Conservation (phyloP, 2,888 invertebrate genomes). For the Hipparchia semele region DNA sequence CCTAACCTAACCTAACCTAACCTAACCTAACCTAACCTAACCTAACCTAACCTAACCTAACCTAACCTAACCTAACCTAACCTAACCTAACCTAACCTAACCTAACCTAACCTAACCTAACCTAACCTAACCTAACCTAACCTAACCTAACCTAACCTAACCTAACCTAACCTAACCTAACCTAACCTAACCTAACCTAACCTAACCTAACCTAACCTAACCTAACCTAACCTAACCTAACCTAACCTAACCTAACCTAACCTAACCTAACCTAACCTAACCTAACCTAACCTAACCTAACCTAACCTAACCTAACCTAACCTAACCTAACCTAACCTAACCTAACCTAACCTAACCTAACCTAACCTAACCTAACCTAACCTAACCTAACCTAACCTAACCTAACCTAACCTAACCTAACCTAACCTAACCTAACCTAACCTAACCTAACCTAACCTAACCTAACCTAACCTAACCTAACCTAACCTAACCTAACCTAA, state of each 20-base stretch:
- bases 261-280: background rate
- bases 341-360: constrained; percentile 41
- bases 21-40: constrained; percentile 20
- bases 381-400: constrained; percentile 34
- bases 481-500: constrained; percentile 21
- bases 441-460: constrained; percentile 23
- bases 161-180: no score
- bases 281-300: constrained; percentile 32
- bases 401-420: constrained; percentile 34
- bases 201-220: no score
- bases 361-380: constrained; percentile 36
- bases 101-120: no score
- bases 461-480: constrained; percentile 19
- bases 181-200: no score
- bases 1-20: constrained; percentile 13
- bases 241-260: no score
- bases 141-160: no score
- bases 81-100: background rate
- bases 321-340: constrained; percentile 39
- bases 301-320: constrained; percentile 33
- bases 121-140: constrained; percentile 15
- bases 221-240: no score
- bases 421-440: constrained; percentile 26
- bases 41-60: constrained; percentile 11
- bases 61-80: constrained; percentile 1